Base-by-base conservation (phyloP, 2,797 vertebrate species). In the Urophycis tenuis region DNA sequence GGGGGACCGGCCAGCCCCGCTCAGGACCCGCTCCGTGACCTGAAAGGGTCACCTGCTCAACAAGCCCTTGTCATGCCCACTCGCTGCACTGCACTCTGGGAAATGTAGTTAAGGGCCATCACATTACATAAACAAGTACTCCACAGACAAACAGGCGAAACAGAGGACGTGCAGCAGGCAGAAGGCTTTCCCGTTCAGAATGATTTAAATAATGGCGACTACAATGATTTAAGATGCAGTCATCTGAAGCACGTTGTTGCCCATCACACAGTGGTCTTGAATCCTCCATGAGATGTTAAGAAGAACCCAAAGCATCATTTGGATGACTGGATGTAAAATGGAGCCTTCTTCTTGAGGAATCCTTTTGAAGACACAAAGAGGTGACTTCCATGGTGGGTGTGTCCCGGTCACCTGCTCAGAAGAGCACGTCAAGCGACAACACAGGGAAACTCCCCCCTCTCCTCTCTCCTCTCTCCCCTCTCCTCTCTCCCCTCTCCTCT, bases 1-100 rank as follows among this genome's bases (percentile, higher is more conserved):
- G 87, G 80, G 92, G 92, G 93, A 90, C 89, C 81, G 10, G 70
- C 88, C 79, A 85, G 90, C 87, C 89, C 82, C 84, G 92, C 89
- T 91, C 90, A 89, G 91, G 92, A 92, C 91, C 91, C 84, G 76
- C 89, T 85, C 79, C 87, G 86, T 91, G 91, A 93, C 93, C 93
- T 94, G 82, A 91, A 89, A 93, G 92, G 91, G 90, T 89, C 90
- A 85, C 80, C 87, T 87, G 87, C 86, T 87, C 90, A 90, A 87
- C 88, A 83, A 87, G 86, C 82, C 81, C 86, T 85, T 84, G 86
- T 87, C 89, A 87, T 87, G 81, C 87, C 90, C 79, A 86, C 81
- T 85, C 77, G 77, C 83, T 85, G 83, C 85, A 83, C 81, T 82
- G 85, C 79, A 89, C 86, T 87, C 80, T 88, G 87, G 87, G 87